Conservation (phyloP, 2,797 vertebrate genomes). For the Synaphobranchus kaupii region DNA sequence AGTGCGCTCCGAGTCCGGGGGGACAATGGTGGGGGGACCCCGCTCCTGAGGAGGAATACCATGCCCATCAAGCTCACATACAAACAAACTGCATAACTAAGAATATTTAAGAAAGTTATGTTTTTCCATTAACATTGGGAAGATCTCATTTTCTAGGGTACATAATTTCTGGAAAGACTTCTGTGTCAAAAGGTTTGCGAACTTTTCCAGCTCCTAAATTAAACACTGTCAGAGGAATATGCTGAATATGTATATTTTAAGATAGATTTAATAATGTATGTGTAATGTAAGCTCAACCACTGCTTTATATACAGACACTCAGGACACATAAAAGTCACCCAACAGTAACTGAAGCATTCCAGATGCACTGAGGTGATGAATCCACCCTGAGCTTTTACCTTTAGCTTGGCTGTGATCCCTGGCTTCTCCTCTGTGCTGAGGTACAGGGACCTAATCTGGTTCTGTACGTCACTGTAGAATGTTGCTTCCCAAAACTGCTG, state of each 20-base stretch:
- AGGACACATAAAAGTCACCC: not conserved
- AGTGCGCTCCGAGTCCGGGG: constrained; percentile 76
- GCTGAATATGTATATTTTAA: not conserved
- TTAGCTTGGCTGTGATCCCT: constrained; percentile 69
- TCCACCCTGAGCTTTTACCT: constrained; percentile 66
- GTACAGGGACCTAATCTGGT: constrained; percentile 91
- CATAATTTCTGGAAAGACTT: not conserved
- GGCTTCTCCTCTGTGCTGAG: constrained; percentile 80
- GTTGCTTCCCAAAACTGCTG: constrained; percentile 98
- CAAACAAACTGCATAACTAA: not conserved
- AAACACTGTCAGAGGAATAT: not conserved
- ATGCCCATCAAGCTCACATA: not conserved
- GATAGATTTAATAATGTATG: not conserved
- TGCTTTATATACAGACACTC: not conserved
- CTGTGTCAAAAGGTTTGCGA: not conserved
- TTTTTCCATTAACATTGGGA: not conserved
- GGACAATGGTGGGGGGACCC: constrained; percentile 35
- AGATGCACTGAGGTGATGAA: not conserved
- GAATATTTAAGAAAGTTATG: not conserved
- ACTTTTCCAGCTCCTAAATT: not conserved
- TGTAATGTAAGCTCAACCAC: not conserved
- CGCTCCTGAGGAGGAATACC: constrained; percentile 65
- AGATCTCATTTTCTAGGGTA: not conserved
- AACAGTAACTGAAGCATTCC: not conserved
- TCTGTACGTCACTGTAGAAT: constrained; percentile 94